These are phyloP conservation scores for Tenualosa thibaudeaui DNA, from an alignment of 2,797 vertebrate genomes.

Conservation along the genomic window DNA sequence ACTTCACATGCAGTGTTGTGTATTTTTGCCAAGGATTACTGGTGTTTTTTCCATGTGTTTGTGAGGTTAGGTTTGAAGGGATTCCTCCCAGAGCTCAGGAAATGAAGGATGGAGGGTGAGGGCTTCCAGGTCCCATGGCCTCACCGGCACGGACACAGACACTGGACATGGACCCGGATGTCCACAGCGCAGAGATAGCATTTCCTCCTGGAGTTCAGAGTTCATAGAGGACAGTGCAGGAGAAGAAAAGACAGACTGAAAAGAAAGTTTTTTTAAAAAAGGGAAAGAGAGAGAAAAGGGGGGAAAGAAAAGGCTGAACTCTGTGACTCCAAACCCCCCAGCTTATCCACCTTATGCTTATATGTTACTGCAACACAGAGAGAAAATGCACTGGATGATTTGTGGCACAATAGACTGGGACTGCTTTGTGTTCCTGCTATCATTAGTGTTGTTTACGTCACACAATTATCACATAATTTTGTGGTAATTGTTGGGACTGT, in stretches of 20 bases:
- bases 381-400: not conserved
- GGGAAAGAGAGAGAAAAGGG: not conserved
- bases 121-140: not conserved
- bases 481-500: not conserved
- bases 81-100: not conserved
- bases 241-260: not conserved
- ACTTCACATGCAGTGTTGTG: not conserved
- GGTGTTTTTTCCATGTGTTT: not conserved
- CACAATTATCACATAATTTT: not conserved
- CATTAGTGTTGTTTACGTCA: not conserved
- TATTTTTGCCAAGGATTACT: not conserved
- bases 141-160: not conserved
- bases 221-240: not conserved
- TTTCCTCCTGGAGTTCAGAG: not conserved
- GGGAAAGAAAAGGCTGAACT: not conserved
- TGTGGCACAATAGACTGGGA: not conserved
- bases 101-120: not conserved
- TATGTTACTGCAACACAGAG: not conserved
- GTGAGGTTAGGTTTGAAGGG: not conserved
- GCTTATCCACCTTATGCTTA: not conserved
- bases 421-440: not conserved
- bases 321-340: slow-evolving; percentile 6
- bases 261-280: no score
- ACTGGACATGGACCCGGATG: not conserved
- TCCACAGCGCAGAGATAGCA: not conserved